These are phyloP conservation scores for Spea multiplicata DNA, from an alignment of 2,113 vertebrate genomes.

Conservation along the genomic window DNA sequence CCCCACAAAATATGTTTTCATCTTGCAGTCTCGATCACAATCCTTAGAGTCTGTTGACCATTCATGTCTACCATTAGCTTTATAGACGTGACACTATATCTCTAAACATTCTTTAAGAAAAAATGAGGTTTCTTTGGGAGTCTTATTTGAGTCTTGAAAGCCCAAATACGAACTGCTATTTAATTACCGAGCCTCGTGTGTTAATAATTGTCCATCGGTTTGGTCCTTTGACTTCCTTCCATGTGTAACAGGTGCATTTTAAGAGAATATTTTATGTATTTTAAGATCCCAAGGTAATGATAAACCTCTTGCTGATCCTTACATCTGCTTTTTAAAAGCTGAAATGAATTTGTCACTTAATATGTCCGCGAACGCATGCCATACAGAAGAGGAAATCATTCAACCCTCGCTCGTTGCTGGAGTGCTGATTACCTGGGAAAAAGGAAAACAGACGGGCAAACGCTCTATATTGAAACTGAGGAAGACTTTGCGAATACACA, in stretches of 20 bases:
- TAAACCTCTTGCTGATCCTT: not conserved
- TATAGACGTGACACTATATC: too few relatives aligned
- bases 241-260: slow-evolving; percentile 3
- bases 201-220: not conserved
- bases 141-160: not conserved
- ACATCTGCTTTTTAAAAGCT: not conserved
- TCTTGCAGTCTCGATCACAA: too few relatives aligned
- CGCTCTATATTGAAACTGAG: too few relatives aligned
- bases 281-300: not conserved
- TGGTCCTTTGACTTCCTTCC: not conserved
- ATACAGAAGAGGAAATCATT: too few relatives aligned
- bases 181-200: not conserved
- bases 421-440: too few relatives aligned
- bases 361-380: too few relatives aligned
- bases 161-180: not conserved
- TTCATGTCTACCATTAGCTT: too few relatives aligned
- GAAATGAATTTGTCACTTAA: not conserved
- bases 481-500: too few relatives aligned
- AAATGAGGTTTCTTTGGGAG: not conserved
- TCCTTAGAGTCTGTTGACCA: too few relatives aligned
- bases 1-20: too few relatives aligned
- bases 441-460: too few relatives aligned
- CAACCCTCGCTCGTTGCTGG: too few relatives aligned
- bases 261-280: not conserved
- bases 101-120: not conserved